Base-by-base conservation (phyloP, 2,113 vertebrate genomes). In the Lepus europaeus region DNA sequence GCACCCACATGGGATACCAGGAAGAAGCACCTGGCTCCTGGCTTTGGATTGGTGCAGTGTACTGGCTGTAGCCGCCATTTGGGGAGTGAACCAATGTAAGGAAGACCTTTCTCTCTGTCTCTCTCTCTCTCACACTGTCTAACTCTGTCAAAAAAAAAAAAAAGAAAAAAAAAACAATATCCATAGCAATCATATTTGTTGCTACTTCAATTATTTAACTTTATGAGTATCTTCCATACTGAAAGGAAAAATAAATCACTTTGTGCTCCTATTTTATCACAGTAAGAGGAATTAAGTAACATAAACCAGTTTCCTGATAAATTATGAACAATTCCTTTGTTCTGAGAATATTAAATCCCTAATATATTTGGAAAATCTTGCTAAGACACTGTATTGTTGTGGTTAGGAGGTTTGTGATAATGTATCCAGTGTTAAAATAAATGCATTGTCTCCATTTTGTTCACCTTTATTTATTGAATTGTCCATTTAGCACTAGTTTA, bases 281-380 rank as follows among this genome's bases (percentile, higher is more conserved):
- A 96, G 89, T 36, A 79, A 96, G 77, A 87, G 87, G 51, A 97
- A 96, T 63, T 94, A 97, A 98, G 95, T 97, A 97, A 97, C 92
- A 97, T 56, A 77, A 97, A 61, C 31, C 80, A 97, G 83, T 51
- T 82, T 91, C 49, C 90, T 97, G 88, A 1, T 98, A 96, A 97
- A 95, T 97, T 97, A 97, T 96, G 94, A 97, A 97, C 88, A 92
- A 82, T 68, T 85, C 96, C 56, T 85, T 82, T 20, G 87, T 97
- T 78, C 85, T 96, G 64, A 84, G 49, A 90, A 96, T 97, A 98
- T 98, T 97, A 97, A 98, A 98, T 97, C 97, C 96, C 81, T 56
- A 80, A 17, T 97, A 91, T 96, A 97, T 97, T 90, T 95, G 93
- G 82, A 96, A 97, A 91, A 56, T 92, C 89, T 79, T 93, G 81